Evolutionary conservation across 2,888 invertebrate genomes (phyloP), one percentile per base, ranked within the genome.

Genomic region (Rhaphigaster nebulosa): DNA sequence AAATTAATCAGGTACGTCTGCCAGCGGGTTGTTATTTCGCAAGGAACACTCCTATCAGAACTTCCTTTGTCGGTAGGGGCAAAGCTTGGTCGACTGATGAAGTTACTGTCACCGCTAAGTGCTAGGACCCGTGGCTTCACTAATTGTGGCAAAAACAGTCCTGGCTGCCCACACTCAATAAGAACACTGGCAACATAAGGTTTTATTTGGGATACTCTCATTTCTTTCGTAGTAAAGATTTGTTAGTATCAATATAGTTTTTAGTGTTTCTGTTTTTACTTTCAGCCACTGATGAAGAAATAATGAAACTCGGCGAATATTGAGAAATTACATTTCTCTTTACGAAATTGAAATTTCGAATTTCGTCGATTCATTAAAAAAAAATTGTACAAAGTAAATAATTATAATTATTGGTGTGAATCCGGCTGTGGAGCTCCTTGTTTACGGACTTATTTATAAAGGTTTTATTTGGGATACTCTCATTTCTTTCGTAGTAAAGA

Each of bases 91-190:
- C 34, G 34, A 76, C 70, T 76, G 70, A 76, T 76, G 70, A 76
- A 76, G 70, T 76, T 76, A 76, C 34, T 76, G 70, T 38, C 34
- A 38, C 70, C 70, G 38, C 70, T 76, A 76, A 76, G 70, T 76
- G 70, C 70, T 34, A 20, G 38, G 34, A 38, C 34, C 34, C 8
- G 18, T 76, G 70, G 70, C 70, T 38, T 76, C 38, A 76, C 70
- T 76, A 76, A 76, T 76, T 76, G 70, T 76, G 8, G 38, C 70
- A 76, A 76, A 76, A 76, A 76, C 70, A 76, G 70, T 13, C 20
- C 70, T 38, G 12, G 34, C 70, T 76, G 8, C 10, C 70, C 70
- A 20, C 70, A 15, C 29, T 76, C 70, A 38, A 76, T 34, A 76
- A 76, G 70, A 76, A 76, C 70, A 29, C 34, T 10, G 1, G 8